phyloP scores from a whole-genome alignment of 2,113 vertebrate species.

The Uria lomvia region DNA sequence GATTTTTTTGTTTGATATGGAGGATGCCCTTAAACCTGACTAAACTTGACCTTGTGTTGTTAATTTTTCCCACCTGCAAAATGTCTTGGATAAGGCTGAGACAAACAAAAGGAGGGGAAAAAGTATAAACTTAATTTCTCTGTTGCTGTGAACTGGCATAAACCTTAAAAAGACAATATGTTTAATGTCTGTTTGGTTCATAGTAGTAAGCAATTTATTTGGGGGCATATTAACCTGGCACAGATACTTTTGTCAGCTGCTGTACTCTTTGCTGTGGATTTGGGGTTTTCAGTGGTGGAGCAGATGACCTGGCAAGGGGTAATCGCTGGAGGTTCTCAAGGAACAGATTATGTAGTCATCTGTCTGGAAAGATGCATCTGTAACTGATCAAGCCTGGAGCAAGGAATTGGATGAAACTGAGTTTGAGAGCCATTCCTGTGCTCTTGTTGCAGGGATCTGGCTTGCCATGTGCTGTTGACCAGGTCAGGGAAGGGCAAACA shows the following conservation, averaged over 20 bases:
- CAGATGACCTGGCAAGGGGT: neutral
- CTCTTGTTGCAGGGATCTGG: neutral
- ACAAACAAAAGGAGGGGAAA: neutral
- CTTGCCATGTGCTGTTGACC: neutral
- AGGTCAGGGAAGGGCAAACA: neutral
- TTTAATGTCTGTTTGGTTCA: neutral
- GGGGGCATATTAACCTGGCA: neutral
- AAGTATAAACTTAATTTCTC: neutral
- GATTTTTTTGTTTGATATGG: neutral
- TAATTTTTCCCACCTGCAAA: neutral
- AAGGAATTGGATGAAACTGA: neutral
- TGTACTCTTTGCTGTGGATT: neutral
- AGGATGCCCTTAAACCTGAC: neutral
- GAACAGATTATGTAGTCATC: neutral
- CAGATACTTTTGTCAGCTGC: neutral
- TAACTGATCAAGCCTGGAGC: neutral
- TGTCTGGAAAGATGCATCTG: neutral
- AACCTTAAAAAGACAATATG: neutral
- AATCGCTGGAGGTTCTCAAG: neutral
- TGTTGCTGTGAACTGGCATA: neutral
- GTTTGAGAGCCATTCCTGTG: neutral
- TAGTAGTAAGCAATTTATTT: neutral
- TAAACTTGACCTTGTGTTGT: neutral
- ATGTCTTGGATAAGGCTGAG: neutral
- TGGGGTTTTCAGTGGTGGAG: neutral